Evolutionary conservation across 2,888 invertebrate genomes (phyloP).

Genomic region (Dryococelus australis): DNA sequence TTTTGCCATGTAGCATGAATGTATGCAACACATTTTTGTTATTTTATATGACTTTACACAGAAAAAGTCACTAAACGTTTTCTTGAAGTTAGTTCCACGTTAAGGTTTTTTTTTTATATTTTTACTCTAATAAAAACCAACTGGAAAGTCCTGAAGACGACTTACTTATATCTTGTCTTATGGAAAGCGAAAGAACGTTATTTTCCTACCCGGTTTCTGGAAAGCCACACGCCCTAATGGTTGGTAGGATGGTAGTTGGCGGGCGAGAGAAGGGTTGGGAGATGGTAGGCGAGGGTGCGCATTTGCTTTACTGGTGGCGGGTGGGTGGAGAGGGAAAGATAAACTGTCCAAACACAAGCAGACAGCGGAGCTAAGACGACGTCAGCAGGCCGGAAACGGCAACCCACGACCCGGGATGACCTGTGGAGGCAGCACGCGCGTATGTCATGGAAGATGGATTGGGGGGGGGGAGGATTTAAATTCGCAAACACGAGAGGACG

Average conservation of each 20-base stretch:
- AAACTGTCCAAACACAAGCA: background rate
- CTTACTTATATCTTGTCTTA: too few relatives aligned
- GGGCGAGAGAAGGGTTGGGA: background rate
- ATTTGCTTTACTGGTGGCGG: too few relatives aligned
- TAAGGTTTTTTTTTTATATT: slow-evolving; percentile 19
- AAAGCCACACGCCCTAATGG: background rate
- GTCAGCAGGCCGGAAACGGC: background rate
- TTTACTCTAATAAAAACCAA: background rate
- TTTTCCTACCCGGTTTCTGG: background rate
- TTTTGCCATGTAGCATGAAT: slow-evolving; percentile 4
- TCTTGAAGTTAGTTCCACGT: slow-evolving; percentile 13
- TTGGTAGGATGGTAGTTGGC: background rate
- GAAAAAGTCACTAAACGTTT: background rate
- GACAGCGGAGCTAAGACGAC: background rate
- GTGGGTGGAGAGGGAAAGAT: background rate
- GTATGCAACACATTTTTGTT: slow-evolving; percentile 6
- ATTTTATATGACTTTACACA: background rate
- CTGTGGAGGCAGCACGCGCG: background rate
- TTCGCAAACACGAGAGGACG: background rate
- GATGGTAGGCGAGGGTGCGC: too few relatives aligned
- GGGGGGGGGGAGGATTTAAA: background rate
- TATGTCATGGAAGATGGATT: background rate
- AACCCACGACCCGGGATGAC: background rate
- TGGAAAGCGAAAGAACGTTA: background rate
- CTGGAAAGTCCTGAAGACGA: too few relatives aligned